Base-by-base conservation (phyloP, 2,888 invertebrate species). In the Xanthorhoe designata region DNA sequence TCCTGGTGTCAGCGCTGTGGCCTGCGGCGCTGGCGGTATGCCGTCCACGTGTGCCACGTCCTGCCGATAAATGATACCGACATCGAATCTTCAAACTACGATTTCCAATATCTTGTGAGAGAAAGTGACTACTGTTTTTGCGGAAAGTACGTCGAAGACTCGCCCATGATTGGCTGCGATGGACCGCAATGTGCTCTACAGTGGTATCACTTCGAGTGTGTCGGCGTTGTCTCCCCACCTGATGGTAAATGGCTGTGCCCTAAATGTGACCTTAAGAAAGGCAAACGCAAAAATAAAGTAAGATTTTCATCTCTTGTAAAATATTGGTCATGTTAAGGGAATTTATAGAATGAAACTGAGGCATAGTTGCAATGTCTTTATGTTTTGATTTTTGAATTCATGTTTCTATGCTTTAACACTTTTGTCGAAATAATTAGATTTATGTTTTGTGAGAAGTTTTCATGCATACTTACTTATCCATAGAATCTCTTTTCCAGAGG, bases 101-200 rank as follows among this genome's bases (percentile, higher is more conserved):
- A 70, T 15, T 56, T 73, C 32, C 64, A 69, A 49, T 69, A 62
- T 67, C 60, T 70, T 2, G 74, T 75, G 51, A 74, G 81, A 2
- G 80, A 84, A 50, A 75, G 77, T 1, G 78, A 81, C 6, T 87
- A 80, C 60, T 91, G 90, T 64, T 82, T 74, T 18, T 90, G 90
- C 49, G 86, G 87, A 0, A 82, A 82, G 65, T 75, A 81, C 24
- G 71, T 86, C 2, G 74, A 74, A 1, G 80, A 82, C 7, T 71
- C 83, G 0, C 77, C 75, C 0, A 90, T 90, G 90, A 90, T 90
- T 38, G 90, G 86, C 0, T 91, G 91, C 47, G 90, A 91, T 68
- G 84, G 79, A 0, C 75, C 82, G 0, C 68, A 70, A 0, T 91
- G 90, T 60, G 54, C 29, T 0, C 58, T 78, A 2, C 83, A 90